Evolutionary conservation across 2,888 invertebrate species (phyloP).

Genomic region (Zele albiditarsus): DNA sequence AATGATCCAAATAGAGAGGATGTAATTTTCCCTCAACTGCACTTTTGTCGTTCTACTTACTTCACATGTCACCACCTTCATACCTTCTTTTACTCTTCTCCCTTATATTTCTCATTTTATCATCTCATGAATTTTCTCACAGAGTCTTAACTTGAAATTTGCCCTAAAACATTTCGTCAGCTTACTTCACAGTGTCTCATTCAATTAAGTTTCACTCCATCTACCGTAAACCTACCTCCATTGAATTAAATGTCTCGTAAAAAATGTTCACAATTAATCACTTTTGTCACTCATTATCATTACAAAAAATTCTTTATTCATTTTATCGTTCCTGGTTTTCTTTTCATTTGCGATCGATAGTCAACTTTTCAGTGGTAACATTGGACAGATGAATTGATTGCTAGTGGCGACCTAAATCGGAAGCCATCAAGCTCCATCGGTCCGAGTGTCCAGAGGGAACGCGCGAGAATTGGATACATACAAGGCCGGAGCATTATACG

Average conservation of each 20-base stretch:
- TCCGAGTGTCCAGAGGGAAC: slow-evolving; percentile 5
- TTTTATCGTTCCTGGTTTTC: neutral
- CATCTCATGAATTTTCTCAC: neutral
- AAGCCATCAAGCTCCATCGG: slow-evolving; percentile 3
- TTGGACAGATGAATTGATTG: slow-evolving; percentile 24
- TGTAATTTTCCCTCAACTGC: neutral
- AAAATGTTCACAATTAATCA: neutral
- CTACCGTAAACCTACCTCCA: neutral
- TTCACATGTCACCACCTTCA: slow-evolving; percentile 21
- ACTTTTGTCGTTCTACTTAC: neutral
- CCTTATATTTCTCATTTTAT: slow-evolving; percentile 44
- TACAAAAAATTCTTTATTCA: neutral
- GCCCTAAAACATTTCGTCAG: neutral
- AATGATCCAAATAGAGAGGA: neutral
- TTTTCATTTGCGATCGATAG: slow-evolving; percentile 13
- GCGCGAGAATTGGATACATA: slow-evolving; percentile 10
- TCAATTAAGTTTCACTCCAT: neutral
- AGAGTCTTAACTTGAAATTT: slow-evolving; percentile 19
- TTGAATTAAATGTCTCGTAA: neutral
- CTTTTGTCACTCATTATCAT: neutral
- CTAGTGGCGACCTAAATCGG: slow-evolving; percentile 22
- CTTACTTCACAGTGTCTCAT: slow-evolving; percentile 6
- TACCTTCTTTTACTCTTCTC: slow-evolving; percentile 21
- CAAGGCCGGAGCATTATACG: neutral
- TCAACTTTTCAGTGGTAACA: neutral